Conservation (phyloP, 2,797 vertebrate genomes). For the Chelonia mydas region DNA sequence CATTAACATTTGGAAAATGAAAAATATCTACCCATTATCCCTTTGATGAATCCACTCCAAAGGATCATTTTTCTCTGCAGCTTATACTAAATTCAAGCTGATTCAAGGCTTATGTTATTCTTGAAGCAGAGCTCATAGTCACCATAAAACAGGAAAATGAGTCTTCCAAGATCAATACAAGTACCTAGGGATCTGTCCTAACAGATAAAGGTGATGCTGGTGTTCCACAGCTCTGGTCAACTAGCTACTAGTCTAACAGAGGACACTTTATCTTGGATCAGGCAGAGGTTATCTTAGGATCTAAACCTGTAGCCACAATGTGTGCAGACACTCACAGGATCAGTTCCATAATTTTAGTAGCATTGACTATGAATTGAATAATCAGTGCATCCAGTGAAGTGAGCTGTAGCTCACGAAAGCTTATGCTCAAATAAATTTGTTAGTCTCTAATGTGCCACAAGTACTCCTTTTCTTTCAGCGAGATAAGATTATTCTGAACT, state of each 20-base stretch:
- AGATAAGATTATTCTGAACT: background rate
- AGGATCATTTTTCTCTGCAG: background rate
- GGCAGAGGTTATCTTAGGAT: background rate
- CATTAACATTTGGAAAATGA: background rate
- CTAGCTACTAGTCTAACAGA: background rate
- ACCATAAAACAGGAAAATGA: background rate
- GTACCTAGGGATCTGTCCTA: background rate
- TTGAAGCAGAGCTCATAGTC: background rate
- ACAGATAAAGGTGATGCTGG: background rate
- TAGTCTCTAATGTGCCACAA: too few relatives aligned
- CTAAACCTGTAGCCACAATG: background rate
- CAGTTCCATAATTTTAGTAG: background rate
- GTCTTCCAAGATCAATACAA: background rate
- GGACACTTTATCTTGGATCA: background rate
- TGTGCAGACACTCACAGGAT: background rate
- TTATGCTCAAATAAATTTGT: too few relatives aligned
- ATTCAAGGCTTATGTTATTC: background rate
- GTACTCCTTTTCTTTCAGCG: background rate
- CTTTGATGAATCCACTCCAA: background rate
- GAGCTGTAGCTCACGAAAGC: too few relatives aligned
- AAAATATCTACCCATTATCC: background rate
- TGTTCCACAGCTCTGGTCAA: background rate
- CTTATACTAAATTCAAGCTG: background rate
- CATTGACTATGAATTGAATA: background rate
- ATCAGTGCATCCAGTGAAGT: background rate